These are phyloP conservation scores for Eubucco bourcierii DNA, from an alignment of 2,113 vertebrate species.

Conservation along the genomic window DNA sequence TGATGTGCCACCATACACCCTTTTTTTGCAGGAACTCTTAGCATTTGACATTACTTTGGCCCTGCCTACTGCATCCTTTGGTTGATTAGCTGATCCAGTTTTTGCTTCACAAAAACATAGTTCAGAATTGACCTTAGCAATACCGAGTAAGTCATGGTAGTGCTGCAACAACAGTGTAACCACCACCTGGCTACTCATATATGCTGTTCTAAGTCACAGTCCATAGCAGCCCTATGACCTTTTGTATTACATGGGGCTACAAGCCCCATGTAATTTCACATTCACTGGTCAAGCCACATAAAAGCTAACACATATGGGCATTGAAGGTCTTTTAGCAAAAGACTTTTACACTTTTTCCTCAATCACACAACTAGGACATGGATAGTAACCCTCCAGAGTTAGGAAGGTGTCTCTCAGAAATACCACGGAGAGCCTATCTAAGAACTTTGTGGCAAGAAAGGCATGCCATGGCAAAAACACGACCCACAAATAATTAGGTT, in stretches of 20 bases:
- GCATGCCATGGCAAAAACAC: not conserved
- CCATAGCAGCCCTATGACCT: not conserved
- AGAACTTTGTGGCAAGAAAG: not conserved
- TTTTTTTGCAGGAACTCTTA: not conserved
- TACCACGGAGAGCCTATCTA: not conserved
- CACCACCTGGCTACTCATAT: not conserved
- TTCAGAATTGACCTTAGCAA: not conserved
- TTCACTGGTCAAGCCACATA: not conserved
- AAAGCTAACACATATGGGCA: not conserved
- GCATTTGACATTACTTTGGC: not conserved
- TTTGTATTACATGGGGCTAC: not conserved
- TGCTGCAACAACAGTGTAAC: accelerated
- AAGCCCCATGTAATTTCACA: not conserved
- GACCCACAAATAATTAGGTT: not conserved
- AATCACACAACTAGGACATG: not conserved
- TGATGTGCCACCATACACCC: accelerated
- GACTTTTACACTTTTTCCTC: not conserved
- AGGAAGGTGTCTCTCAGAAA: constrained; percentile 7
- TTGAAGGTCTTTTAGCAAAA: not conserved
- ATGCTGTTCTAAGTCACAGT: not conserved
- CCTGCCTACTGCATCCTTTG: not conserved
- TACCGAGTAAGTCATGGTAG: not conserved
- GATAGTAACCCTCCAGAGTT: not conserved
- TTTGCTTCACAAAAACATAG: not conserved
- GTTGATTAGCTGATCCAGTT: not conserved